Evolutionary conservation across 1,140 invertebrate species (phyloP), one percentile per base, ranked within the genome.

Genomic region (Drosophila triauraria): DNA sequence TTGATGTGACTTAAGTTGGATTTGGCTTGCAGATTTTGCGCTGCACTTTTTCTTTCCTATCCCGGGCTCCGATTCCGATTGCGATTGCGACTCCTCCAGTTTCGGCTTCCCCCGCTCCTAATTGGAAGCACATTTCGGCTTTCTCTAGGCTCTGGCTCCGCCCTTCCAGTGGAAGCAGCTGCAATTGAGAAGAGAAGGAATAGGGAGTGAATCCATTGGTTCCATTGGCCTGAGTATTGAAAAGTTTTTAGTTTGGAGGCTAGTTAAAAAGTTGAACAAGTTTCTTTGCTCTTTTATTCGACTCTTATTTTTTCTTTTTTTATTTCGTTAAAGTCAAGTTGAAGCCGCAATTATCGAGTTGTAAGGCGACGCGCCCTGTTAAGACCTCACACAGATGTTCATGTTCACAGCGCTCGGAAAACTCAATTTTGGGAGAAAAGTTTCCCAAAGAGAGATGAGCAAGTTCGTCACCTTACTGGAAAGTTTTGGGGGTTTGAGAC

Each of bases 1-100:
- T 90, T 90, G 85, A 90, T 90, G 86, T 90, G 85, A 85, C 86
- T 90, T 90, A 90, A 90, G 85, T 90, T 91, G 85, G 86, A 91
- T 90, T 90, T 90, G 78, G 85, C 70, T 91, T 90, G 75, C 86
- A 90, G 86, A 90, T 85, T 85, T 91, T 42, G 35, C 78, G 53
- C 56, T 82, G 79, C 80, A 74, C 48, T 78, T 72, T 84, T 75
- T 54, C 71, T 65, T 32, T 48, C 53, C 51, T 56, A 30, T 57
- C 25, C 15, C 44, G 56, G 51, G 25, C 43, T 38, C 42, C 60
- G 50, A 53, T 53, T 58, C 69, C 63, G 42, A 30, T 57, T 59
- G 44, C 46, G 50, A 40, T 56, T 56, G 20, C 62, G 27, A 64
- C 40, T 56, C 35, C 54, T 70, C 63, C 63, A 58, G 69, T 71